These are phyloP conservation scores for Muntiacus reevesi DNA, from an alignment of 2,113 vertebrate genomes.

Conservation along the genomic window DNA sequence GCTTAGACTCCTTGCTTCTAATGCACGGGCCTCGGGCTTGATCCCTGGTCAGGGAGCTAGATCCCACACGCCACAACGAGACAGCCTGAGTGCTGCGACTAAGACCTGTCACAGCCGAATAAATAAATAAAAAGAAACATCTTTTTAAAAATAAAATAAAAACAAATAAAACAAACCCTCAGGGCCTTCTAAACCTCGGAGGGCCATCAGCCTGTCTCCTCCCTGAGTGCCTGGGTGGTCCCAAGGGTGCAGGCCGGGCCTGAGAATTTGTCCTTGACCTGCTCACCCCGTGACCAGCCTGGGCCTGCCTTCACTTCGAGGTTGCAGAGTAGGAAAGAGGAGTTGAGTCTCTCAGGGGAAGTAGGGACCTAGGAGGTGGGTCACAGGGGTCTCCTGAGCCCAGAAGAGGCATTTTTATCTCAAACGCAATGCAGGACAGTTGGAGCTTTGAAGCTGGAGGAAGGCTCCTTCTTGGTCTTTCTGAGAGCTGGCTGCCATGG, in stretches of 20 bases:
- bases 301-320: neutral
- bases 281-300: neutral
- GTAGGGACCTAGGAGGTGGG: too few relatives aligned
- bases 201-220: fast-evolving
- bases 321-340: neutral
- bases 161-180: neutral
- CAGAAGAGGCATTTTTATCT: neutral
- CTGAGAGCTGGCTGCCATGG: fast-evolving
- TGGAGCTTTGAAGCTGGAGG: fast-evolving
- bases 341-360: fast-evolving
- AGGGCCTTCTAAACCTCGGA: neutral
- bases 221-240: fast-evolving
- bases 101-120: neutral
- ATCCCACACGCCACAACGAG: neutral
- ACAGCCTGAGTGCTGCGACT: neutral
- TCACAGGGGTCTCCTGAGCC: fast-evolving
- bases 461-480: fast-evolving
- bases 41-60: neutral
- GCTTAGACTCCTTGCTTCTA: neutral
- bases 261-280: neutral
- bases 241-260: neutral
- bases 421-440: fast-evolving
- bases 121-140: neutral
- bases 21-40: neutral
- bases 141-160: neutral